Percentiles rank a stretch among this genome's conserved stretches.
These are phyloP conservation scores for Geotrypetes seraphini DNA, from an alignment of 2,797 vertebrate genomes.

Conservation along the genomic window DNA sequence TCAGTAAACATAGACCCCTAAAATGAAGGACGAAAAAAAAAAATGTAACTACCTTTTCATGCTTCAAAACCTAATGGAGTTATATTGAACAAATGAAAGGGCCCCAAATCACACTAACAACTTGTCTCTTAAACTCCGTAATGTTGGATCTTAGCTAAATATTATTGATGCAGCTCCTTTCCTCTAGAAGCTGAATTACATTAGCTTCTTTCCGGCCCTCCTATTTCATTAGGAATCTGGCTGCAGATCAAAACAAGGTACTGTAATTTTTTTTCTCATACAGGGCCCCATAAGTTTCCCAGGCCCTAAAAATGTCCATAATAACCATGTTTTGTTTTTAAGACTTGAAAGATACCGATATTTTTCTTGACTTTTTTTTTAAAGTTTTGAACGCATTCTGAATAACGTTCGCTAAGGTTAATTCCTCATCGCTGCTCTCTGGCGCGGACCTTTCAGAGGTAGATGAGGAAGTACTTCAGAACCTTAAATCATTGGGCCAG, in stretches of 20 bases:
- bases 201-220: conserved; percentile 45
- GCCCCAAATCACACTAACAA: conserved; percentile 35
- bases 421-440: no score
- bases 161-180: conserved; percentile 49
- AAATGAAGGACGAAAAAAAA: no score
- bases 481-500: no score
- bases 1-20: no score
- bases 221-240: conserved; percentile 65
- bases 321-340: no score
- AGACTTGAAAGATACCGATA: no score
- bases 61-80: conserved; percentile 47
- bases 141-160: conserved; percentile 35
- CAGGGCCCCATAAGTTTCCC: conserved; percentile 35
- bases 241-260: conserved; percentile 50
- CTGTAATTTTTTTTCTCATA: conserved; percentile 32
- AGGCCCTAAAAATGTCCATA: no score
- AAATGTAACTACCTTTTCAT: conserved; percentile 43
- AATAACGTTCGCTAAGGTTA: no score
- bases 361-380: no score
- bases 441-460: no score
- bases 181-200: conserved; percentile 54
- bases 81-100: conserved; percentile 34
- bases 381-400: no score
- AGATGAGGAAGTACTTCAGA: no score
- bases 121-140: conserved; percentile 29